Evolutionary conservation across 1,140 invertebrate species (phyloP).

Genomic region (Lanistes nyassanus): DNA sequence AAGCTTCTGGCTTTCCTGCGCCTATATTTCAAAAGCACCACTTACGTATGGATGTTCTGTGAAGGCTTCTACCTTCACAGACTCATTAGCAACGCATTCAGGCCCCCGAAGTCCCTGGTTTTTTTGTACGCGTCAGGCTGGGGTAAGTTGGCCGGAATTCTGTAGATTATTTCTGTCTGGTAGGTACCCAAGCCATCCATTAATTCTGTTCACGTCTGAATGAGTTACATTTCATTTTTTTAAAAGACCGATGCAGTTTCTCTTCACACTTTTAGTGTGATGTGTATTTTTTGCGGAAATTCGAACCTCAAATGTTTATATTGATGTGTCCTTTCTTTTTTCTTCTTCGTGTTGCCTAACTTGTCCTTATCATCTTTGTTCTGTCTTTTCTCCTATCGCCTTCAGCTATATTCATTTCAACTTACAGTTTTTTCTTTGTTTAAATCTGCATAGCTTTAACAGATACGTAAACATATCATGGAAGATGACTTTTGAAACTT

Average conservation of each 20-base stretch:
- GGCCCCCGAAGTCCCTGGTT: slow-evolving; percentile 69
- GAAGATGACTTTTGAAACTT: no score
- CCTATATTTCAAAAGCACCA: slow-evolving; percentile 59
- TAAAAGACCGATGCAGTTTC: not conserved
- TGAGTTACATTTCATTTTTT: not conserved
- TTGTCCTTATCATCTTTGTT: not conserved
- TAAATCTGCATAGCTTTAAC: not conserved
- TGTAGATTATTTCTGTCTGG: not conserved
- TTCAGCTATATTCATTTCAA: not conserved
- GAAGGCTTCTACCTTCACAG: slow-evolving; percentile 72
- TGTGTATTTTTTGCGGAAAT: not conserved
- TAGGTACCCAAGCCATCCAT: not conserved
- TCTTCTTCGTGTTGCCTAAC: not conserved
- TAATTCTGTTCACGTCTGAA: not conserved
- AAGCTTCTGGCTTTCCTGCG: slow-evolving; percentile 58
- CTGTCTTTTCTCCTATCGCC: not conserved
- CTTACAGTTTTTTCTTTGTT: no score
- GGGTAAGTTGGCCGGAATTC: slow-evolving; percentile 59
- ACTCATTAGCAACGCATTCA: slow-evolving; percentile 71
- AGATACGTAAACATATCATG: not conserved
- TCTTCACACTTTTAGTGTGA: not conserved
- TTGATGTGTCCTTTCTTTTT: no score
- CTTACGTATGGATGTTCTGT: slow-evolving; percentile 70
- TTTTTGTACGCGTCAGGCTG: slow-evolving; percentile 71
- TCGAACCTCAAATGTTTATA: not conserved